Conservation (phyloP, 2,888 invertebrate species). For the Zygaena filipendulae region DNA sequence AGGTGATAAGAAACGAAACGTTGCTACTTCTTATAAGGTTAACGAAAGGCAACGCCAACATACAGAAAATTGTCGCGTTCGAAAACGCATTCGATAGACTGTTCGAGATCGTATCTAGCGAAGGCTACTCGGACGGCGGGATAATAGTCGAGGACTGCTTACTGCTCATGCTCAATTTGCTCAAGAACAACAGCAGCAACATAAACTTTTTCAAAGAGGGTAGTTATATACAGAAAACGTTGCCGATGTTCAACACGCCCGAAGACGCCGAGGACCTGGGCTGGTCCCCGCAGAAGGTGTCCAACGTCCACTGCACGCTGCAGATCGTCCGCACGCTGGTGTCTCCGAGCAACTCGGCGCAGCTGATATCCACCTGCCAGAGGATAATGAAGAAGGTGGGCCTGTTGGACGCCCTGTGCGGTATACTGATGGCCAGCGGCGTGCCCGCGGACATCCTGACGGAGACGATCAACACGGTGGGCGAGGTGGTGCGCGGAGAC, state of each 20-base stretch:
- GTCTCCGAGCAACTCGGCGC: slow-evolving; percentile 91
- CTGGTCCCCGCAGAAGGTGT: slow-evolving; percentile 95
- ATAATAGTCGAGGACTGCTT: slow-evolving; percentile 99
- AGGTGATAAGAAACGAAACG: slow-evolving; percentile 96
- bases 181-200: slow-evolving; percentile 96
- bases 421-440: slow-evolving; percentile 94
- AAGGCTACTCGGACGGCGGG: slow-evolving; percentile 94
- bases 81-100: slow-evolving; percentile 98
- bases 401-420: slow-evolving; percentile 72
- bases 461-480: slow-evolving; percentile 95
- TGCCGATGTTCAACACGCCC: slow-evolving; percentile 88
- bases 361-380: slow-evolving; percentile 85
- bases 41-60: slow-evolving; percentile 93
- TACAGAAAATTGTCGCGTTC: slow-evolving; percentile 99
- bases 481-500: slow-evolving; percentile 93
- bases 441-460: slow-evolving; percentile 97
- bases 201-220: slow-evolving; percentile 99
- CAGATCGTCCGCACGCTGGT: slow-evolving; percentile 92
- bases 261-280: slow-evolving; percentile 77
- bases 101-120: slow-evolving; percentile 91
- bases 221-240: slow-evolving; percentile 90
- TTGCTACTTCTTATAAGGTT: slow-evolving; percentile 90
- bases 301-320: slow-evolving; percentile 93
- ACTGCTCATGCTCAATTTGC: slow-evolving; percentile 88
- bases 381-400: slow-evolving; percentile 88